Conservation (phyloP, 2,113 vertebrate species). For the Aleadryas rufinucha region DNA sequence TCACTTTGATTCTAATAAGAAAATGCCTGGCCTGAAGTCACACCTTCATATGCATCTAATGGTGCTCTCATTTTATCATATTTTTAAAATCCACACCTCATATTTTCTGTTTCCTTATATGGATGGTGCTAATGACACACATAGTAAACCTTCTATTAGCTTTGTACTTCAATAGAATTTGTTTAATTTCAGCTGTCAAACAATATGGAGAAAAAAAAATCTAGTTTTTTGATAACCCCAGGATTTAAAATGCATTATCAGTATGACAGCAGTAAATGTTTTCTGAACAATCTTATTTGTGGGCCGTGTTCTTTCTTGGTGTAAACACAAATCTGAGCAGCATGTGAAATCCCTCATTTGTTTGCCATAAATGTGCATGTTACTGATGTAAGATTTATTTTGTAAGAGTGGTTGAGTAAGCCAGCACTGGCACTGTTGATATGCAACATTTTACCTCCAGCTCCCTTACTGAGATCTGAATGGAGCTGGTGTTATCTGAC, state of each 20-base stretch:
- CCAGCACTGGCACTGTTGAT: not conserved
- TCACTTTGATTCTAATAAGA: conserved; percentile 76
- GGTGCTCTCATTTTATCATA: conserved; percentile 77
- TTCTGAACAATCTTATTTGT: conserved; percentile 60
- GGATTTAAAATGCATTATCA: conserved; percentile 71
- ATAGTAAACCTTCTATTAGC: conserved; percentile 86
- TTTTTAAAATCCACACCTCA: conserved; percentile 82
- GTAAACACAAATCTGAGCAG: conserved; percentile 29
- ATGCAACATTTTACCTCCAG: not conserved
- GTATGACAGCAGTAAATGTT: conserved; percentile 66
- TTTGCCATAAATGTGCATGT: conserved; percentile 29
- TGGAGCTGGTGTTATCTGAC: not conserved
- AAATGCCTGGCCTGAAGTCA: conserved; percentile 73
- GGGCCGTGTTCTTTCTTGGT: conserved; percentile 15
- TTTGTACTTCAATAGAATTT: conserved; percentile 81
- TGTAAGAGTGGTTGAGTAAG: not conserved
- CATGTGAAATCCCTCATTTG: conserved; percentile 29
- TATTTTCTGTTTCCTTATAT: conserved; percentile 80
- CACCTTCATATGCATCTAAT: conserved; percentile 76
- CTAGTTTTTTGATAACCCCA: conserved; percentile 66
- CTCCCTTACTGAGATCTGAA: not conserved
- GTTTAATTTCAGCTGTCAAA: conserved; percentile 86
- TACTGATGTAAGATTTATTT: conserved; percentile 6
- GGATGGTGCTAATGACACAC: conserved; percentile 87
- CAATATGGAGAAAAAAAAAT: conserved; percentile 35